Evolutionary conservation across 1,140 invertebrate genomes (phyloP).

Genomic region (Cotesia typhae): DNA sequence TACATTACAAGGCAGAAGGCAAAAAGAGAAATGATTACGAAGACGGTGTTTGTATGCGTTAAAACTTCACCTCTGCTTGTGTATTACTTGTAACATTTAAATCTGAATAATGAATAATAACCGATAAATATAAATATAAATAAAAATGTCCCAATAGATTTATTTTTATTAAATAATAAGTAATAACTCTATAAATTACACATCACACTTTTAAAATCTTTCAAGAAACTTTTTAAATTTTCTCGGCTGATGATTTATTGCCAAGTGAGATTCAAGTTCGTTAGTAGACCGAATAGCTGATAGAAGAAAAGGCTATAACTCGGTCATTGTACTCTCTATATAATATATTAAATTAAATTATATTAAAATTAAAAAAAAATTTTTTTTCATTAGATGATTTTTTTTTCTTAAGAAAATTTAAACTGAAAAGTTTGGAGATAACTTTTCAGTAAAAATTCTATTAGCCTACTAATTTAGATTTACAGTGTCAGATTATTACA

Average conservation of each 20-base stretch:
- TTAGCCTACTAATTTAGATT: no score
- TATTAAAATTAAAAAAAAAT: background rate
- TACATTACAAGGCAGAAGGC: background rate
- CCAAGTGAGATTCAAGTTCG: slow-evolving; percentile 8
- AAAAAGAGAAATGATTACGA: slow-evolving; percentile 11
- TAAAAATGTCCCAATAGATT: no score
- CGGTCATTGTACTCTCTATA: slow-evolving; percentile 15
- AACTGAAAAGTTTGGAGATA: background rate
- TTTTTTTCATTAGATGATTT: background rate
- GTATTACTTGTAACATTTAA: slow-evolving; percentile 2
- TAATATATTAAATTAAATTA: background rate
- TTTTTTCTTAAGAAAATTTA: no score
- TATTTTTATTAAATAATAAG: no score
- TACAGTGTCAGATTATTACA: no score
- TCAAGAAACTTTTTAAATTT: background rate
- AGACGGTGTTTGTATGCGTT: background rate
- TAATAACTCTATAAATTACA: no score
- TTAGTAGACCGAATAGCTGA: slow-evolving; percentile 19
- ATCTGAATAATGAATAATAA: background rate
- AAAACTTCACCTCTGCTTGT: slow-evolving; percentile 2
- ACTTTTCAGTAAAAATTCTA: background rate
- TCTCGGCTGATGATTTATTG: slow-evolving; percentile 8
- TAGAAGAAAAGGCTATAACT: slow-evolving; percentile 4
- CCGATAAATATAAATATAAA: no score
- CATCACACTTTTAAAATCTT: background rate